These are phyloP conservation scores for Eretmochelys imbricata DNA, from an alignment of 2,113 vertebrate species.

Conservation along the genomic window DNA sequence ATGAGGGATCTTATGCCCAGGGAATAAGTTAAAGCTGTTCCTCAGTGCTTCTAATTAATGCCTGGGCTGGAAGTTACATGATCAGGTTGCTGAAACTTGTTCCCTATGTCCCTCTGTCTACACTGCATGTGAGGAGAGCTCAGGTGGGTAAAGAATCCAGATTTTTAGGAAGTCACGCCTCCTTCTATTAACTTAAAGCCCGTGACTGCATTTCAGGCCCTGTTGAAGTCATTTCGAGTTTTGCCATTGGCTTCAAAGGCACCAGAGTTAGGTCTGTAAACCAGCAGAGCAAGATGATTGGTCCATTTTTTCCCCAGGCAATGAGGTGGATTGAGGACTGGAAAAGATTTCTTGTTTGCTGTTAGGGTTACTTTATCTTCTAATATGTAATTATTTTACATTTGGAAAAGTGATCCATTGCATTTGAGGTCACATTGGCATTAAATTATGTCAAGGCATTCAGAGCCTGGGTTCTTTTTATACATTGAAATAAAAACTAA, in stretches of 20 bases:
- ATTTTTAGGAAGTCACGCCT: not conserved
- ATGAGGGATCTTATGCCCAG: not conserved
- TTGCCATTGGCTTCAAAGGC: not conserved
- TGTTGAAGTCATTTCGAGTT: not conserved
- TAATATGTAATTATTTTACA: not conserved
- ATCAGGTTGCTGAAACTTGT: not conserved
- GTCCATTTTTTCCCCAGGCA: not conserved
- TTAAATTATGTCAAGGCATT: not conserved
- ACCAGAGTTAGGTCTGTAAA: not conserved
- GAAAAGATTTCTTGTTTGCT: not conserved
- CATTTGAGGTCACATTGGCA: not conserved
- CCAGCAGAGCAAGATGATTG: not conserved
- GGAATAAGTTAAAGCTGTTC: not conserved
- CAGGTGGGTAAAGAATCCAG: not conserved
- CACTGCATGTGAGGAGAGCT: not conserved
- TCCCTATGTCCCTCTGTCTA: not conserved
- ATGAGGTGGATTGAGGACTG: not conserved
- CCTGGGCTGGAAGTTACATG: not conserved
- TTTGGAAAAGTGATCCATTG: not conserved
- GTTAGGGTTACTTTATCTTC: not conserved
- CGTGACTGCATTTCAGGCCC: not conserved
- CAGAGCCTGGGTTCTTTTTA: not conserved
- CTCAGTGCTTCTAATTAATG: not conserved
- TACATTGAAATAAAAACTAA: not conserved
- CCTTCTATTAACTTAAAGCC: not conserved